Evolutionary conservation across 2,888 invertebrate species (phyloP).

Genomic region (Drosophila paramelanica): DNA sequence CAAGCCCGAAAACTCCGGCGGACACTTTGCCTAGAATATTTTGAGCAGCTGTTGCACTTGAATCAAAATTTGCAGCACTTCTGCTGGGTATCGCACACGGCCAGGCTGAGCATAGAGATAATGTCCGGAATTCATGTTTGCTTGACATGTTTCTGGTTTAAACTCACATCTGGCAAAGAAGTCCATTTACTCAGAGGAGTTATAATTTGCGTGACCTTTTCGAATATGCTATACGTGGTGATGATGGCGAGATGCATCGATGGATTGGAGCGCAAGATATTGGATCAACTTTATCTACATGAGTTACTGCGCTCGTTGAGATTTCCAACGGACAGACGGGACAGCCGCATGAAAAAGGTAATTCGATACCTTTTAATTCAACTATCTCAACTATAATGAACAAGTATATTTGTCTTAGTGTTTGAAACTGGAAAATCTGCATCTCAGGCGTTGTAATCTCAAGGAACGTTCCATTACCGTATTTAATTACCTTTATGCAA

Average conservation of each 20-base stretch:
- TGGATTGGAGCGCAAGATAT: background rate
- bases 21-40: background rate
- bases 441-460: slow-evolving; percentile 8
- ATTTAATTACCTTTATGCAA: slow-evolving; percentile 8
- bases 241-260: background rate
- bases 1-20: background rate
- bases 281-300: background rate
- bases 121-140: background rate
- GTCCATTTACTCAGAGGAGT: background rate
- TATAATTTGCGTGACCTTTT: background rate
- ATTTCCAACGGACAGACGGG: background rate
- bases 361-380: background rate
- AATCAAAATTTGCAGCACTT: background rate
- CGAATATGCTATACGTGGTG: background rate
- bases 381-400: background rate
- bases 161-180: background rate
- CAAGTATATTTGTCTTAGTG: background rate
- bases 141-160: background rate
- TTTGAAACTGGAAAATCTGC: slow-evolving; percentile 19
- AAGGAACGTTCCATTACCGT: slow-evolving; percentile 8
- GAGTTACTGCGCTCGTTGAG: background rate
- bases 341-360: background rate
- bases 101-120: background rate
- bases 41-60: background rate
- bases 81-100: background rate